phyloP scores from a whole-genome alignment of 2,888 invertebrate genomes.

The Scaptomyza cyrtandrae region DNA sequence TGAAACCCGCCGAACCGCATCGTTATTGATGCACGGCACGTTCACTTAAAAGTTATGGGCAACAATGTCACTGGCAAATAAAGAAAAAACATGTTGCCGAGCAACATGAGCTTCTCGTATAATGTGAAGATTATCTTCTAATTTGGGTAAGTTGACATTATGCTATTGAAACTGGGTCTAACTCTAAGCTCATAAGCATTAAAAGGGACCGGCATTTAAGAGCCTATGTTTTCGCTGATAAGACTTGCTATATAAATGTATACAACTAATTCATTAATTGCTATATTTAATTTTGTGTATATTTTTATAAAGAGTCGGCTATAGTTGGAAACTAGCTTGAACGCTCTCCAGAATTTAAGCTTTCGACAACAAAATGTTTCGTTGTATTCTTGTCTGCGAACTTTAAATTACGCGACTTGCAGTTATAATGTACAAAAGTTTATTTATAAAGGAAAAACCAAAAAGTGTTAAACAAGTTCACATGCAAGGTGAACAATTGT shows the following conservation, averaged over 20 bases:
- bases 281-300: conserved; percentile 2
- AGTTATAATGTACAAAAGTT: conserved; percentile 11
- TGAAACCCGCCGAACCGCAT: conserved; percentile 67
- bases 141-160: conserved; percentile 9
- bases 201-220: conserved; percentile 64
- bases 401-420: conserved; percentile 28
- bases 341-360: conserved; percentile 32
- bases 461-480: conserved; percentile 58
- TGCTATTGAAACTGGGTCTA: conserved; percentile 42
- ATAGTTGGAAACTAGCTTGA: conserved; percentile 15
- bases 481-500: conserved; percentile 53
- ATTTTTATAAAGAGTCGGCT: conserved; percentile 24
- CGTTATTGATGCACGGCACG: conserved; percentile 69
- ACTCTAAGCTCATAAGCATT: conserved; percentile 59
- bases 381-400: conserved; percentile 5
- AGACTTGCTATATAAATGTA: conserved; percentile 4
- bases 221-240: conserved; percentile 33
- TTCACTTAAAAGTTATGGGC: conserved; percentile 24
- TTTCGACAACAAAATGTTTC: conserved; percentile 14
- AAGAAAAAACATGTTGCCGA: conserved; percentile 11
- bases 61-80: conserved; percentile 19
- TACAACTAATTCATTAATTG: background rate
- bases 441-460: conserved; percentile 40
- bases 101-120: conserved; percentile 8
- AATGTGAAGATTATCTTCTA: conserved; percentile 11